phyloP scores from a whole-genome alignment of 2,888 invertebrate species.

The Anoncus sp. region DNA sequence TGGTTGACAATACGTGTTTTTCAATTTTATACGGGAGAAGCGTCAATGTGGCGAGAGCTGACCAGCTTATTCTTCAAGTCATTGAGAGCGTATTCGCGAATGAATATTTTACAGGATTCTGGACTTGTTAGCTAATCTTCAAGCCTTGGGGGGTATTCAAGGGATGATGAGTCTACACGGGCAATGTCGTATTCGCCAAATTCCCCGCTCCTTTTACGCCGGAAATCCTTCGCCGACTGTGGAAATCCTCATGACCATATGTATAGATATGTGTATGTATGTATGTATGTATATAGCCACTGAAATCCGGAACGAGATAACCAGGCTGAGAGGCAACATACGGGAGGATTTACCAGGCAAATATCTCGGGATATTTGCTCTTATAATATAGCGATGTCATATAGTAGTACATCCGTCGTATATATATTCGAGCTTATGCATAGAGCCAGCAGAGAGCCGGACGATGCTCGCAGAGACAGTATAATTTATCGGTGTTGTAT shows the following conservation, averaged over 20 bases:
- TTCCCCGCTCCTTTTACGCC: slow-evolving; percentile 1
- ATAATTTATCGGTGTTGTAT: slow-evolving; percentile 55
- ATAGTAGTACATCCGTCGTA: slow-evolving; percentile 34
- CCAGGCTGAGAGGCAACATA: slow-evolving; percentile 16
- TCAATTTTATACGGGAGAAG: background rate
- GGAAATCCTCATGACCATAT: slow-evolving; percentile 19
- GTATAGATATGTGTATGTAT: no score
- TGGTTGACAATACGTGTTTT: background rate
- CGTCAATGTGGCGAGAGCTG: background rate
- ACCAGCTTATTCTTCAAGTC: background rate
- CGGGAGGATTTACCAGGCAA: slow-evolving; percentile 50
- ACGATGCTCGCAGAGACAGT: slow-evolving; percentile 21
- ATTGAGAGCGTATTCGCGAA: slow-evolving; percentile 24
- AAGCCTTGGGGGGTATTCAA: slow-evolving; percentile 27
- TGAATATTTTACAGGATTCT: slow-evolving; percentile 4
- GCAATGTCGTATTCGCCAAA: slow-evolving; percentile 20
- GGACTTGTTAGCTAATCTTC: slow-evolving; percentile 26
- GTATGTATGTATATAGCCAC: no score
- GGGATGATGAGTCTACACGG: slow-evolving; percentile 24
- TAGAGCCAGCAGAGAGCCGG: slow-evolving; percentile 2
- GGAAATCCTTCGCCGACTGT: slow-evolving; percentile 19
- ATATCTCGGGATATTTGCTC: slow-evolving; percentile 65
- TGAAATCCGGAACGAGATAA: slow-evolving; percentile 37
- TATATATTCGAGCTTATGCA: slow-evolving; percentile 36
- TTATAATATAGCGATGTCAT: slow-evolving; percentile 55